Evolutionary conservation across 2,888 invertebrate species (phyloP), one percentile per base, ranked within the genome.

Genomic region (Sylvicola fuscatus): DNA sequence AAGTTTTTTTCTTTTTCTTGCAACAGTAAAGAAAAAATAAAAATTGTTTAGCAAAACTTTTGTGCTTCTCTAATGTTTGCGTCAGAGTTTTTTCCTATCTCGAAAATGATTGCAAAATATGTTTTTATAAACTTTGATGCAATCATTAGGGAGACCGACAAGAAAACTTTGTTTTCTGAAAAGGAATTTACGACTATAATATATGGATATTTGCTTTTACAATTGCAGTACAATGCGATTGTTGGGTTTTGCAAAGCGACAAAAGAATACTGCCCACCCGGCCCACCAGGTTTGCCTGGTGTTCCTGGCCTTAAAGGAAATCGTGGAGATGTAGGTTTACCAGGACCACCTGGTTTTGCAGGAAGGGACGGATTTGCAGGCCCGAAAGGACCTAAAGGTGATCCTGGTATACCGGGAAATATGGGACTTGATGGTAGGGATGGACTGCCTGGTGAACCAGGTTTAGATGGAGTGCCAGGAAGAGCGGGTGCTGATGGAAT

Each of bases 361-460:
- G 58, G 58, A 2, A 43, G 47, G 1, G 12, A 47, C 0, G 58
- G 59, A 2, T 49, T 55, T 1, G 46, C 55, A 1, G 59, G 59
- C 1, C 54, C 54, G 3, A 59, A 59, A 41, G 58, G 58, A 39
- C 45, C 50, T 53, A 29, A 29, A 29, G 81, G 81, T 17, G 69
- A 72, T 45, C 69, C 74, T 27, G 81, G 81, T 0, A 70, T 70
- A 32, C 66, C 71, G 1, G 81, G 81, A 1, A 65, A 70, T 29
- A 60, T 73, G 1, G 83, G 83, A 0, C 55, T 87, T 2, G 89
- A 90, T 48, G 90, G 89, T 0, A 62, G 84, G 37, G 86, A 89
- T 45, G 89, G 89, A 3, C 73, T 89, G 1, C 87, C 89, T 0
- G 90, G 90, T 0, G 86, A 86, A 47, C 89, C 89, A 0, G 89